Conservation (phyloP, 2,888 invertebrate species). For the Tetramorium bicarinatum region DNA sequence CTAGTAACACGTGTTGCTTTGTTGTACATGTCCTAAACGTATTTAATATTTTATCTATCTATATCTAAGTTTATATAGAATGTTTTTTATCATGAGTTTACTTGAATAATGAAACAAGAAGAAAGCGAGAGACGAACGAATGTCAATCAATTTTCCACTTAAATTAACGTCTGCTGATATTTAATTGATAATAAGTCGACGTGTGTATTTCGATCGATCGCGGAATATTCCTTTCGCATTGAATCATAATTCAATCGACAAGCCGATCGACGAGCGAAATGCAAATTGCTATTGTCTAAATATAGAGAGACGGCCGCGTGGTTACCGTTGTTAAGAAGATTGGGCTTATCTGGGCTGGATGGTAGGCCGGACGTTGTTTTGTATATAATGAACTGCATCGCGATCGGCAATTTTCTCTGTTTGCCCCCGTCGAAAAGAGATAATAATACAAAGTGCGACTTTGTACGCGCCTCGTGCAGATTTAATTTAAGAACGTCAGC, state of each 20-base stretch:
- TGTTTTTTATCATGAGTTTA: no score
- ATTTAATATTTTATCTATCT: no score
- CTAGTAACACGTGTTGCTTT: no score
- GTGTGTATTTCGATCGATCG: background rate
- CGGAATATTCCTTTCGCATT: background rate
- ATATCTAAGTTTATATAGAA: no score
- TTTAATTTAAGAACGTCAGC: constrained; percentile 17
- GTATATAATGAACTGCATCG: constrained; percentile 2
- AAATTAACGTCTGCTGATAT: background rate
- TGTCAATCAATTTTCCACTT: background rate
- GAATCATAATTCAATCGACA: background rate
- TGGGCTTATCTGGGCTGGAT: background rate
- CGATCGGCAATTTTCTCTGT: background rate
- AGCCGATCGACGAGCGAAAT: background rate
- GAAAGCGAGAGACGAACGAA: background rate
- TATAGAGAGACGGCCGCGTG: background rate
- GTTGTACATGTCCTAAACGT: no score
- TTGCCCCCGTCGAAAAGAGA: background rate
- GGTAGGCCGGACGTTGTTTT: constrained; percentile 22
- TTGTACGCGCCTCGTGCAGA: background rate
- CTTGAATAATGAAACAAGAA: background rate
- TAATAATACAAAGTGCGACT: constrained; percentile 23
- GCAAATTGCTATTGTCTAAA: constrained; percentile 24
- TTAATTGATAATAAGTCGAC: background rate
- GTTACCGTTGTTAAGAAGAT: constrained; percentile 15